These are phyloP conservation scores for Augochlora pura DNA, from an alignment of 1,140 invertebrate genomes.

Conservation along the genomic window DNA sequence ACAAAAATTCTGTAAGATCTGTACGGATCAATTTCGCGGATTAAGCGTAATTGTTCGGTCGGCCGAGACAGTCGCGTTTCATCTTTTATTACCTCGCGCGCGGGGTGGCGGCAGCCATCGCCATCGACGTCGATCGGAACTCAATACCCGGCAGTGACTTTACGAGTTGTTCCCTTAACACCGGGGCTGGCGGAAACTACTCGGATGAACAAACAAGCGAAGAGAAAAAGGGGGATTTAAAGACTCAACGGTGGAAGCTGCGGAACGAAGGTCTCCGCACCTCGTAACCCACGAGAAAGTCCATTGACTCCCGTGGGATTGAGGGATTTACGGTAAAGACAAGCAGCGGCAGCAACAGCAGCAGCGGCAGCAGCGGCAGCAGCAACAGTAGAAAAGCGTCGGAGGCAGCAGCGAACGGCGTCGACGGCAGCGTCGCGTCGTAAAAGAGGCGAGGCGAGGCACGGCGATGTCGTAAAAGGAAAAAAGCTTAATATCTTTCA, in stretches of 20 bases:
- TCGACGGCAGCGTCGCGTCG: constrained; percentile 43
- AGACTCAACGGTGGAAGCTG: constrained; percentile 9
- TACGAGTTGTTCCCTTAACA: constrained; percentile 14
- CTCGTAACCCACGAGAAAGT: constrained; percentile 62
- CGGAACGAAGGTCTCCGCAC: constrained; percentile 20
- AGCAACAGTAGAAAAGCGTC: constrained; percentile 19
- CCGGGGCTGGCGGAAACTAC: background rate
- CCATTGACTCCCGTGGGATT: constrained; percentile 64
- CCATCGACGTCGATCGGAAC: background rate
- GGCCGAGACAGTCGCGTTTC: too few species aligned
- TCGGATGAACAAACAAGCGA: background rate
- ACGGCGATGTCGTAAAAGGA: constrained; percentile 52
- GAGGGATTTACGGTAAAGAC: constrained; percentile 67
- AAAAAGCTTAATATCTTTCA: constrained; percentile 64
- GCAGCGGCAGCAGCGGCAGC: constrained; percentile 10
- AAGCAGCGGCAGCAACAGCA: constrained; percentile 46
- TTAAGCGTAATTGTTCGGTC: background rate
- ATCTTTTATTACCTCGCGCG: too few species aligned
- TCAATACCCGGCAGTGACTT: constrained; percentile 1
- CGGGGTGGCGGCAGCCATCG: background rate
- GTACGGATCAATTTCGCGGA: background rate
- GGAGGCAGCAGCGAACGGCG: constrained; percentile 29
- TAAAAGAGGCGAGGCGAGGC: constrained; percentile 45
- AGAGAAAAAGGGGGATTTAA: background rate
- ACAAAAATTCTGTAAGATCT: too few species aligned